Evolutionary conservation across 2,888 invertebrate genomes (phyloP).

Genomic region (Heteromyza rotundicornis): DNA sequence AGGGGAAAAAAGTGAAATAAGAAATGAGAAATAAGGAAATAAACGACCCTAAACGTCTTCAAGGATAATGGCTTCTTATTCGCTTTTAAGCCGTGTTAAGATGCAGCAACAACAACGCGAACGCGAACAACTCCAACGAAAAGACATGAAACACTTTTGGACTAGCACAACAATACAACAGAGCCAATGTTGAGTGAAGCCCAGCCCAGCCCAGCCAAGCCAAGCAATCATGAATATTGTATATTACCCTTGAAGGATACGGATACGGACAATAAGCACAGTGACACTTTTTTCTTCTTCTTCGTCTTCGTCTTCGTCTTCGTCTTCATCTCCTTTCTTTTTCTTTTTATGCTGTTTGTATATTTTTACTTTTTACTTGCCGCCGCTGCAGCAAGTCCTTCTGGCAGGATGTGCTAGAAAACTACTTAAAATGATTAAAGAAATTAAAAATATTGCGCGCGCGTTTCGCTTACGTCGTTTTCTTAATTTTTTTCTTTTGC

Average conservation of each 20-base stretch:
- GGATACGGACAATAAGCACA: conserved; percentile 32
- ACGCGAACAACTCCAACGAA: not conserved
- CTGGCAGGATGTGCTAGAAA: conserved; percentile 5
- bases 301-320: too few relatives aligned
- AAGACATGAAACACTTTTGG: not conserved
- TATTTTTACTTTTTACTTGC: too few relatives aligned
- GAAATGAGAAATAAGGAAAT: not conserved
- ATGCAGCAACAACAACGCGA: conserved; percentile 11
- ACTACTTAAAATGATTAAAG: conserved; percentile 41
- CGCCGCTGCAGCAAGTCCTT: not conserved
- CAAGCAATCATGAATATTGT: conserved; percentile 32
- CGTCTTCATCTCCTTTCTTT: too few relatives aligned
- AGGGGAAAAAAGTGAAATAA: not conserved
- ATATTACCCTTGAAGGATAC: conserved; percentile 27
- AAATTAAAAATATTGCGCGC: conserved; percentile 38
- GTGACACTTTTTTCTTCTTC: conserved; percentile 22
- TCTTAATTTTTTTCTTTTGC: not conserved
- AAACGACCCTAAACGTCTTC: conserved; percentile 10
- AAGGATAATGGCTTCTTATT: conserved; percentile 6
- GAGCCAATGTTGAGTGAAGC: too few relatives aligned
- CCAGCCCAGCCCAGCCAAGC: not conserved
- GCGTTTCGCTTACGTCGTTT: conserved; percentile 15
- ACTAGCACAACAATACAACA: not conserved
- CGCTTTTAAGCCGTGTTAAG: conserved; percentile 11
- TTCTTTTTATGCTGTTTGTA: too few relatives aligned